A percentile compares a stretch with the other conserved stretches of the same genome.
phyloP scores from a whole-genome alignment of 2,113 vertebrate genomes.

The Nesogale talazaci region DNA sequence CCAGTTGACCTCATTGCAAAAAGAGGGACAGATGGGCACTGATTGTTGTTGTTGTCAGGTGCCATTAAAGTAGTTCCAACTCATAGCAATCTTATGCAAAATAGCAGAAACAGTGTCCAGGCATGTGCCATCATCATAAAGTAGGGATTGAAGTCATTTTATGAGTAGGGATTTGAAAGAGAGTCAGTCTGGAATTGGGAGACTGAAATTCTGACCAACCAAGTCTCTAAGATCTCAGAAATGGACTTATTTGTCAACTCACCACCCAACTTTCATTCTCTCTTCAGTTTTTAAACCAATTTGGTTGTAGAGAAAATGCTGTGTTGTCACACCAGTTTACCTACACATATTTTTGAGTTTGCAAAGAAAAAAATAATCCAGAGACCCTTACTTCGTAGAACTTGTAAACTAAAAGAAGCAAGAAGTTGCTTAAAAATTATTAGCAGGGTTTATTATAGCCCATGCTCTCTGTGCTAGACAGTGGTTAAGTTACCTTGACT shows the following conservation, averaged over 20 bases:
- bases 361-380: not conserved
- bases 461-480: too few relatives aligned
- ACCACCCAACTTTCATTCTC: not conserved
- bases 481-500: too few relatives aligned
- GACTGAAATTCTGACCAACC: not conserved
- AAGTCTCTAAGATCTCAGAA: not conserved
- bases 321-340: not conserved
- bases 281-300: constrained; percentile 21
- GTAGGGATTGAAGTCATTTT: too few relatives aligned
- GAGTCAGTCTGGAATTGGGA: not conserved
- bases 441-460: too few relatives aligned
- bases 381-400: not conserved
- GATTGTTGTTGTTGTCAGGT: not conserved
- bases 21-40: fast-evolving
- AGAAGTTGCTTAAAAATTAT: not conserved
- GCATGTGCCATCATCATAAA: too few relatives aligned
- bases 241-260: not conserved
- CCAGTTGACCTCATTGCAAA: not conserved
- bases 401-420: not conserved
- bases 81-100: too few relatives aligned
- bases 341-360: not conserved
- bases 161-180: not conserved
- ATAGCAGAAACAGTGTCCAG: too few relatives aligned
- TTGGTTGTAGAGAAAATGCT: not conserved
- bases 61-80: too few relatives aligned